These are phyloP conservation scores for Brachycybe producta DNA, from an alignment of 2,888 invertebrate species.

Conservation along the genomic window DNA sequence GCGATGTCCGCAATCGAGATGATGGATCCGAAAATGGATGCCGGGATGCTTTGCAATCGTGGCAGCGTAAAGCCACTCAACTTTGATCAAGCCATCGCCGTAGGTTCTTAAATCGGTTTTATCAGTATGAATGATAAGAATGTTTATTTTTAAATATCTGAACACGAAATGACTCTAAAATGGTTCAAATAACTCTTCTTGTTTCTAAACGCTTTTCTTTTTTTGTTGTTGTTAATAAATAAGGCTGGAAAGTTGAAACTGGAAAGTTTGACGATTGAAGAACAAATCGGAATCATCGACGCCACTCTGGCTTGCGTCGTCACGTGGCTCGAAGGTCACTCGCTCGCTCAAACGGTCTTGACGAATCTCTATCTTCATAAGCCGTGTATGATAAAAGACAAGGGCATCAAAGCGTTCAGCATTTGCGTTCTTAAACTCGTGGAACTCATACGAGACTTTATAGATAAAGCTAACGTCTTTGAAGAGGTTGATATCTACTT, in stretches of 20 bases:
- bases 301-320: conserved; percentile 80
- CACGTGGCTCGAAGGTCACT: conserved; percentile 95
- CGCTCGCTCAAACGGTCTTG: conserved; percentile 90
- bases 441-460: conserved; percentile 75
- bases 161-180: too few species aligned
- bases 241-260: conserved; percentile 65
- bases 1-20: conserved; percentile 99
- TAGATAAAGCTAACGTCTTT: conserved; percentile 40
- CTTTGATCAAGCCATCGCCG: conserved; percentile 73
- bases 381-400: conserved; percentile 69
- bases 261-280: conserved; percentile 56
- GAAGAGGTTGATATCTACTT: conserved; percentile 43
- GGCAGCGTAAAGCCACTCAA: conserved; percentile 59
- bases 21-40: conserved; percentile 99
- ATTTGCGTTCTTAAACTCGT: conserved; percentile 76
- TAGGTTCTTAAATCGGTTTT: too few species aligned
- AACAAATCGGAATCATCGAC: conserved; percentile 87
- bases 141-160: not conserved
- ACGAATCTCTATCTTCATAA: conserved; percentile 91
- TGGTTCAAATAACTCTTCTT: not conserved
- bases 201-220: conserved; percentile 21
- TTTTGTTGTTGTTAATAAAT: conserved; percentile 15
- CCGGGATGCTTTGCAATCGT: conserved; percentile 90
- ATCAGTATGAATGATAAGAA: not conserved
- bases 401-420: conserved; percentile 70